Evolutionary conservation across 2,797 vertebrate genomes (phyloP).

Genomic region (Neosilurus hyrtlii): DNA sequence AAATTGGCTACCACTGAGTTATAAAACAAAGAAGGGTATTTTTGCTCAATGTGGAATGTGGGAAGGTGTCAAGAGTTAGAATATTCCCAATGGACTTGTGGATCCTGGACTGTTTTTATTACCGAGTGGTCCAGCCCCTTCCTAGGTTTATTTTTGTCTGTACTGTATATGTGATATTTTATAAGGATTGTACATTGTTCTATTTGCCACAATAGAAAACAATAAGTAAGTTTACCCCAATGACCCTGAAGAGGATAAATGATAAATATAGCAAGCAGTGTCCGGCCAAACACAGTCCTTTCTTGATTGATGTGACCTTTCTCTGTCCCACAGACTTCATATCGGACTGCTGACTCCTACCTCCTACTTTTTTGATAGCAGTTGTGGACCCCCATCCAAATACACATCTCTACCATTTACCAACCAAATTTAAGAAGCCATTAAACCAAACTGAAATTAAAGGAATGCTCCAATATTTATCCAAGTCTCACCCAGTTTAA

Average conservation of each 20-base stretch:
- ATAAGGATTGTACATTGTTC: neutral
- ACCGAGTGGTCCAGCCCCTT: neutral
- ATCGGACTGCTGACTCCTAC: neutral
- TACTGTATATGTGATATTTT: neutral
- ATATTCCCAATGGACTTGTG: neutral
- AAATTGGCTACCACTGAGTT: conserved; percentile 13
- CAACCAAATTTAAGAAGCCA: conserved; percentile 37
- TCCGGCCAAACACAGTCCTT: neutral
- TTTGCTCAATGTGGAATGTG: neutral
- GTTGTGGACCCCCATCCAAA: neutral
- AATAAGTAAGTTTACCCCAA: neutral
- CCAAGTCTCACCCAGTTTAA: conserved; percentile 31
- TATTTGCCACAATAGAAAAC: neutral
- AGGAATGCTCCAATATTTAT: conserved; percentile 14
- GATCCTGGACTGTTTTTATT: neutral
- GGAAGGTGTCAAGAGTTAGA: neutral
- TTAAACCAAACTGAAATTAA: conserved; percentile 42
- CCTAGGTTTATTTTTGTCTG: neutral
- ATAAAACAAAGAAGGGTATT: conserved; percentile 5
- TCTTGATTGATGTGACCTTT: neutral
- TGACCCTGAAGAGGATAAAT: neutral
- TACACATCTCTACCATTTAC: neutral
- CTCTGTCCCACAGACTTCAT: neutral
- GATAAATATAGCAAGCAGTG: neutral
- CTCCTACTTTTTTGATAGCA: neutral